Conservation (phyloP, 2,888 invertebrate species). For the Temnothorax ravouxi region DNA sequence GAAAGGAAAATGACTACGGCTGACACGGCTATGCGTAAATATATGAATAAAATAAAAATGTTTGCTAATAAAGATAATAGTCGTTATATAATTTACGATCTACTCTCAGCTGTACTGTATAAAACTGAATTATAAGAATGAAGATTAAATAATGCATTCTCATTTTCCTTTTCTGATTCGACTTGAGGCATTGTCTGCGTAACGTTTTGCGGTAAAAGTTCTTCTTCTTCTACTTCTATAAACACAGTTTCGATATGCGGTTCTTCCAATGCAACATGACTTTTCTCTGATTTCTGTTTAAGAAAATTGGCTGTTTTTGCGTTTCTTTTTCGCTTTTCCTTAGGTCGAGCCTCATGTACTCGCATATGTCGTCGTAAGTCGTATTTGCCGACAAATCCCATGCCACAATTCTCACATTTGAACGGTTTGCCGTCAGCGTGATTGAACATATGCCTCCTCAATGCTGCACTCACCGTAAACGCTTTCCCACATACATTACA, state of each 20-base stretch:
- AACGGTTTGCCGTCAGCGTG: slow-evolving; percentile 82
- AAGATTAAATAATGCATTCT: slow-evolving; percentile 80
- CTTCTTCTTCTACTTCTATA: slow-evolving; percentile 76
- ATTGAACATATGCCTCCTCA: slow-evolving; percentile 84
- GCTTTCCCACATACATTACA: slow-evolving; percentile 83
- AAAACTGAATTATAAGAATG: slow-evolving; percentile 33
- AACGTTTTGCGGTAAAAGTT: slow-evolving; percentile 78
- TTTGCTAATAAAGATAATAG: not conserved
- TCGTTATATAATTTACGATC: not conserved
- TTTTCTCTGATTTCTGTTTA: slow-evolving; percentile 58
- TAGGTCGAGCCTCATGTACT: slow-evolving; percentile 80
- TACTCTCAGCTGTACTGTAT: slow-evolving; percentile 11
- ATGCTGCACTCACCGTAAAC: slow-evolving; percentile 84
- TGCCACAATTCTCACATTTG: slow-evolving; percentile 81
- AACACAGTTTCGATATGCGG: slow-evolving; percentile 75
- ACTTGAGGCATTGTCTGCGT: slow-evolving; percentile 77
- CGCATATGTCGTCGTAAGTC: slow-evolving; percentile 84
- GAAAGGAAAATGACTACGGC: not conserved
- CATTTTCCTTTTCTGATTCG: slow-evolving; percentile 84
- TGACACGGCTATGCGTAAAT: not conserved
- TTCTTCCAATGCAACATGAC: slow-evolving; percentile 61
- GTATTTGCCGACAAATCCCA: slow-evolving; percentile 83
- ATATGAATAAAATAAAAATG: not conserved
- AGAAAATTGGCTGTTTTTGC: slow-evolving; percentile 44
- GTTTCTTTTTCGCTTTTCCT: slow-evolving; percentile 68